Conservation (phyloP, 2,113 vertebrate genomes). For the Gallinago jamesoni region DNA sequence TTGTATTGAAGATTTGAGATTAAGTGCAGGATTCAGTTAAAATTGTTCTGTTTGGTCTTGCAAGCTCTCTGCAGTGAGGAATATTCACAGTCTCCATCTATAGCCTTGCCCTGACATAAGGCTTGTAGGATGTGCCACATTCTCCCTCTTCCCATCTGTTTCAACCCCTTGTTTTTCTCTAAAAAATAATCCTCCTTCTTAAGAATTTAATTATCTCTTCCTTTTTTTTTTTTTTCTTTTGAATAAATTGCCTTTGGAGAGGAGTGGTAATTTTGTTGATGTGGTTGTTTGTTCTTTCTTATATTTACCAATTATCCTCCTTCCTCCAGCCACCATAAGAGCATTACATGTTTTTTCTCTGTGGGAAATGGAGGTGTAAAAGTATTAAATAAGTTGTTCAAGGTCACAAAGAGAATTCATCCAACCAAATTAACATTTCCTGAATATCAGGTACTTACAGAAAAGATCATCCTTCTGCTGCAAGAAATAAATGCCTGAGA, state of each 20-base stretch:
- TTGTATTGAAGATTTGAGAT: neutral
- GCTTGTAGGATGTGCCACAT: conserved; percentile 31
- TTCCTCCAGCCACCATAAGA: neutral
- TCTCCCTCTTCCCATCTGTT: conserved; percentile 25
- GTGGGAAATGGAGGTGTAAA: neutral
- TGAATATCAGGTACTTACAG: neutral
- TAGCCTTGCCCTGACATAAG: neutral
- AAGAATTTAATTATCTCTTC: neutral
- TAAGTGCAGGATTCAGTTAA: neutral
- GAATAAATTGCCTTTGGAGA: neutral
- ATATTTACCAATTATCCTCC: neutral
- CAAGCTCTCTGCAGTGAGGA: neutral
- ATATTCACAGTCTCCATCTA: neutral
- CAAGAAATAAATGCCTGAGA: neutral
- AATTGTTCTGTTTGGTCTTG: neutral
- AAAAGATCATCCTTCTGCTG: neutral
- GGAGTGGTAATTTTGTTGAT: neutral
- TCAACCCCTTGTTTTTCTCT: neutral
- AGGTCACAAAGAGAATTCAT: neutral
- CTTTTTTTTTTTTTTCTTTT: neutral
- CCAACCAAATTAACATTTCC: neutral
- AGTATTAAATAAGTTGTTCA: neutral
- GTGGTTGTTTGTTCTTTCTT: neutral
- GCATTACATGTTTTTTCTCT: neutral
- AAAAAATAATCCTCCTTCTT: neutral